These are phyloP conservation scores for Cylloceria caligata DNA, from an alignment of 2,888 invertebrate genomes.

Conservation along the genomic window DNA sequence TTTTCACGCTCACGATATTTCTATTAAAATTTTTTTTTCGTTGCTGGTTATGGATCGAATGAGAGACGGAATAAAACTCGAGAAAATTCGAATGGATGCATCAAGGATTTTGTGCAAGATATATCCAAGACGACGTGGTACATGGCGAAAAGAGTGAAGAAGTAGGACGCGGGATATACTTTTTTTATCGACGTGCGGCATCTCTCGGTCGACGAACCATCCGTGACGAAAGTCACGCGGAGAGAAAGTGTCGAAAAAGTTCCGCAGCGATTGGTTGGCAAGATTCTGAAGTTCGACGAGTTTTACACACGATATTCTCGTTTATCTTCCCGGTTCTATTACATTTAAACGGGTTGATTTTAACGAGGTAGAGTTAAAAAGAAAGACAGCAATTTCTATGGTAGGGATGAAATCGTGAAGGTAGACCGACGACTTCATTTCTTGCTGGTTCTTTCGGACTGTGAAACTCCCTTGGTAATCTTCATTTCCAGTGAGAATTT, in stretches of 20 bases:
- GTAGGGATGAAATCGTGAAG: not conserved
- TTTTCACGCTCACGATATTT: not conserved
- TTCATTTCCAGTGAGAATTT: constrained; percentile 55
- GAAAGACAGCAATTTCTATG: constrained; percentile 7
- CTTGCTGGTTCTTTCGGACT: not conserved
- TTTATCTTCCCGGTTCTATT: not conserved
- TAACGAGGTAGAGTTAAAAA: constrained; percentile 1
- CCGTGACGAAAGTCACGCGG: not conserved
- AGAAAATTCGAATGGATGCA: constrained; percentile 18
- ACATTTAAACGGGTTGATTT: constrained; percentile 5
- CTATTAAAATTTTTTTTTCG: not conserved
- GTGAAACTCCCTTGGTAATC: constrained; percentile 39
- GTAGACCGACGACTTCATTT: constrained; percentile 7
- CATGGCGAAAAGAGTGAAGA: not conserved
- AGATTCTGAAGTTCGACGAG: not conserved
- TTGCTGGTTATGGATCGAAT: not conserved
- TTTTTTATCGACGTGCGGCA: not conserved
- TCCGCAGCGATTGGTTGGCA: not conserved
- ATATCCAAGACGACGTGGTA: not conserved
- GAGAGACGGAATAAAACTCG: not conserved
- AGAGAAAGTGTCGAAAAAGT: constrained; percentile 2
- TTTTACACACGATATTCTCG: not conserved
- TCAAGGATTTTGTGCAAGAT: not conserved
- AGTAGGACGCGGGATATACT: not conserved
- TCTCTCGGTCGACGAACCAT: constrained; percentile 14